Conservation (phyloP, 2,888 invertebrate species). For the Macropis europaea region DNA sequence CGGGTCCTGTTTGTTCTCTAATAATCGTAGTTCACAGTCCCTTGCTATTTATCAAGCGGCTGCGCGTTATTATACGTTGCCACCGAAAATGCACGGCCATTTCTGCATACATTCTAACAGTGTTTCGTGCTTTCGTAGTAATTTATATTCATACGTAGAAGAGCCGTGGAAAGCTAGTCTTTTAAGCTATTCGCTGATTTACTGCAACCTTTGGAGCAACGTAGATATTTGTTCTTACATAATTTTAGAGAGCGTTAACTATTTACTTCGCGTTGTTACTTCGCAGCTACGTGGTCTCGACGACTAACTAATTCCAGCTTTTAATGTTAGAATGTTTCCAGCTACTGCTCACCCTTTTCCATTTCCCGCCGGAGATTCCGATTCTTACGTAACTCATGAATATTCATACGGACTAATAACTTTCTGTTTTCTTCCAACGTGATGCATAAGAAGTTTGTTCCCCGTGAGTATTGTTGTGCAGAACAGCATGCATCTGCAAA, state of each 20-base stretch:
- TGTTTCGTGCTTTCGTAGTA: conserved; percentile 13
- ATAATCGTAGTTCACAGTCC: background rate
- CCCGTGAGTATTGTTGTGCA: conserved; percentile 30
- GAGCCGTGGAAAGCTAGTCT: conserved; percentile 10
- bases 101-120: background rate
- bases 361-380: conserved; percentile 22
- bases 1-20: background rate
- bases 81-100: conserved; percentile 27
- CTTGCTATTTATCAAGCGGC: background rate
- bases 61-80: background rate
- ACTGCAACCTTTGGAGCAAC: conserved; percentile 11
- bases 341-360: conserved; percentile 14
- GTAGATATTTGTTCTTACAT: conserved; percentile 43
- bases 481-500: conserved; percentile 9
- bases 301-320: conserved; percentile 40
- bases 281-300: conserved; percentile 13
- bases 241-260: conserved; percentile 33
- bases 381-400: conserved; percentile 41
- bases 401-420: conserved; percentile 42
- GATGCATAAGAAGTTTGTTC: conserved; percentile 34
- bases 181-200: conserved; percentile 35
- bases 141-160: conserved; percentile 39
- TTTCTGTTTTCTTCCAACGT: conserved; percentile 44
- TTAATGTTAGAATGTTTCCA: conserved; percentile 45
- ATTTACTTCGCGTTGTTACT: conserved; percentile 19